phyloP scores from a whole-genome alignment of 53 echinoderm and acorn worm genomes.

The Astropecten irregularis region DNA sequence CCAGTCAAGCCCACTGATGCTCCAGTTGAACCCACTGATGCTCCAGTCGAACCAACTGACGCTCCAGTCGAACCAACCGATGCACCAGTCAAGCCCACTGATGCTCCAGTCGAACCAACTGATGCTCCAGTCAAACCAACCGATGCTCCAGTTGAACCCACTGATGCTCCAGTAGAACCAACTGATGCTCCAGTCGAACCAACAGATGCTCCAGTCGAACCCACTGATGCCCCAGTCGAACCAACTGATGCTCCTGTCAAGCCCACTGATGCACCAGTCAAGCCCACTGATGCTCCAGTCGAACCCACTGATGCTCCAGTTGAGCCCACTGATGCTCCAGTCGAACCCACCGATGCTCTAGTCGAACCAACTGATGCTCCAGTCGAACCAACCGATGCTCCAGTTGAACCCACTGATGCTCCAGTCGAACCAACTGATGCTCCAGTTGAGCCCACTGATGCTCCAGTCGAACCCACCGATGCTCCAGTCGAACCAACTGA shows the following conservation, averaged over 20 bases:
- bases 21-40: not conserved
- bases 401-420: not conserved
- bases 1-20: not conserved
- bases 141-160: not conserved
- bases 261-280: not conserved
- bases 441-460: not conserved
- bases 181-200: not conserved
- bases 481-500: not conserved
- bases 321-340: not conserved
- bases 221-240: conserved; percentile 6
- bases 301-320: not conserved
- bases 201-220: not conserved
- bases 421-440: not conserved
- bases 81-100: not conserved
- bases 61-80: not conserved
- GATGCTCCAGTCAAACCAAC: not conserved
- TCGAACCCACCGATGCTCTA: not conserved
- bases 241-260: not conserved
- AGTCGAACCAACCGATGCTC: not conserved
- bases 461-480: not conserved
- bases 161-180: conserved; percentile 3
- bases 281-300: not conserved
- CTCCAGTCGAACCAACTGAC: not conserved
- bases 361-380: not conserved
- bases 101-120: not conserved